Conservation (phyloP, 2,888 invertebrate species). For the Megastigmus dorsalis region DNA sequence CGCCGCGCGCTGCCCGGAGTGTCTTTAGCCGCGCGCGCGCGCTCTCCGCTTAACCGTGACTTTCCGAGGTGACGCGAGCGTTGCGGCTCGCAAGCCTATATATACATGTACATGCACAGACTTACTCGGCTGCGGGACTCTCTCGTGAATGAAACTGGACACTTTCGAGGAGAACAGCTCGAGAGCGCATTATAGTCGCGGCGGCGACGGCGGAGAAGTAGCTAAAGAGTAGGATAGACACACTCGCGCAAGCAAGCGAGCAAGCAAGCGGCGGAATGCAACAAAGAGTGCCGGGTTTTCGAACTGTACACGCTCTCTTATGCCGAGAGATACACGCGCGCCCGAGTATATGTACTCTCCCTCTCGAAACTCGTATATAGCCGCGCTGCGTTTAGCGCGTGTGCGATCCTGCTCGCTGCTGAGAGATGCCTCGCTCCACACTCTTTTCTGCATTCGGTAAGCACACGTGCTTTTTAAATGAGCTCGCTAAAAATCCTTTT, state of each 20-base stretch:
- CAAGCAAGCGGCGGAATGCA: slow-evolving; percentile 66
- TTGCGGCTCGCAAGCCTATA: not conserved
- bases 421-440: too few relatives aligned
- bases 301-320: slow-evolving; percentile 42
- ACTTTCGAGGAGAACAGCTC: slow-evolving; percentile 56
- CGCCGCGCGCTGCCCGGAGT: too few relatives aligned
- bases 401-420: too few relatives aligned
- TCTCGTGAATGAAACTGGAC: slow-evolving; percentile 67
- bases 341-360: slow-evolving; percentile 30
- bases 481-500: too few relatives aligned
- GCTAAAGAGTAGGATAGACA: slow-evolving; percentile 18
- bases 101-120: not conserved
- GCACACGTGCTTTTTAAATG: too few relatives aligned
- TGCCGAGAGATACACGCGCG: not conserved
- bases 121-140: slow-evolving; percentile 51
- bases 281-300: slow-evolving; percentile 61
- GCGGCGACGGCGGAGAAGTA: not conserved
- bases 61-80: slow-evolving; percentile 54
- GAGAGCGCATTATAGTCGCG: too few relatives aligned
- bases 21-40: slow-evolving; percentile 41
- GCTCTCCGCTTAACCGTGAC: slow-evolving; percentile 58
- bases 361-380: slow-evolving; percentile 48
- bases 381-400: too few relatives aligned
- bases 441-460: too few relatives aligned
- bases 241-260: not conserved